Evolutionary conservation across 2,797 vertebrate species (phyloP).

Genomic region (Lutjanus argentimaculatus): DNA sequence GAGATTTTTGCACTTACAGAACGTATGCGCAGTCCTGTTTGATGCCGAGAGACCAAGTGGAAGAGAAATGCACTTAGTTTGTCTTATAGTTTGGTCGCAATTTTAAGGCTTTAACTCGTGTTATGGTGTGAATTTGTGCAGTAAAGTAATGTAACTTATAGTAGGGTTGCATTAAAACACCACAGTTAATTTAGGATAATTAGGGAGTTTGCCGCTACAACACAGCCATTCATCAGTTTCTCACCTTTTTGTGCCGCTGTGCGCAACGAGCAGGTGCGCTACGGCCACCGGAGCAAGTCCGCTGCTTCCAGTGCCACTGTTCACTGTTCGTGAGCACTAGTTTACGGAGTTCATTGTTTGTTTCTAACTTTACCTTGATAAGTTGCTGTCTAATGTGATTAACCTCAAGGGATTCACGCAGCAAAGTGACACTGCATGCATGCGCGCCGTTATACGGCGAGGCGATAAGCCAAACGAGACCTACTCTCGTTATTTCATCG

Average conservation of each 20-base stretch:
- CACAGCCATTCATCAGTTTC: slow-evolving; percentile 2
- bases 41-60: slow-evolving; percentile 3
- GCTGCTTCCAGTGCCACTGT: not conserved
- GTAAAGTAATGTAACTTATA: not conserved
- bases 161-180: too few relatives aligned
- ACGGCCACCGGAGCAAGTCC: slow-evolving; percentile 11
- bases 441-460: slow-evolving; percentile 13
- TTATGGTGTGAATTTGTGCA: not conserved
- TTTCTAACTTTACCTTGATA: slow-evolving; percentile 68
- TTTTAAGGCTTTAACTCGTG: not conserved
- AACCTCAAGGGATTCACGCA: slow-evolving; percentile 59
- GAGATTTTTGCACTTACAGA: slow-evolving; percentile 4
- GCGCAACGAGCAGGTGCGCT: slow-evolving; percentile 64
- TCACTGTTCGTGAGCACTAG: slow-evolving; percentile 9
- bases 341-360: slow-evolving; percentile 47
- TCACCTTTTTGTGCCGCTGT: slow-evolving; percentile 41
- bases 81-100: not conserved
- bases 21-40: not conserved
- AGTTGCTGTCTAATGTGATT: slow-evolving; percentile 78
- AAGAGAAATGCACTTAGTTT: slow-evolving; percentile 9
- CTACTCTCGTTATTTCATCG: slow-evolving; percentile 4
- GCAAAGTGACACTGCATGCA: not conserved
- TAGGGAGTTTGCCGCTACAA: not conserved
- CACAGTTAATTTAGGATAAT: too few relatives aligned
- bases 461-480: slow-evolving; percentile 38